These are phyloP conservation scores for Eueremaeus valkanovi DNA, from an alignment of 2,888 invertebrate species.

Conservation along the genomic window DNA sequence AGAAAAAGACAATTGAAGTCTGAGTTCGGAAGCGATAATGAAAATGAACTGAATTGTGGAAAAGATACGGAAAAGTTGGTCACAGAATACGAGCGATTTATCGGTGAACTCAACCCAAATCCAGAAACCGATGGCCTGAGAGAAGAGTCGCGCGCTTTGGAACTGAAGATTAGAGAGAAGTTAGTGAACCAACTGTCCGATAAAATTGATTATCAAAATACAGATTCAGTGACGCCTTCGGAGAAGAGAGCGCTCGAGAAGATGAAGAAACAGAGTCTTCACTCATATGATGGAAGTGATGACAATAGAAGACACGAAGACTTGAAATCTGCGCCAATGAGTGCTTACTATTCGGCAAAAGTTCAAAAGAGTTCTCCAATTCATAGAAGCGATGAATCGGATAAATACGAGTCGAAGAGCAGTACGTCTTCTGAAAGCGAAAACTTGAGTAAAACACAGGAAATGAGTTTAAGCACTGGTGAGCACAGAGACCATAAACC, in stretches of 20 bases:
- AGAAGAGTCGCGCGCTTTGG: neutral
- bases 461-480: neutral
- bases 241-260: slow-evolving; percentile 28
- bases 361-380: neutral
- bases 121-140: neutral
- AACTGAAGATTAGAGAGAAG: neutral
- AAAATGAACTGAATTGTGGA: neutral
- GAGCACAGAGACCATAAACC: neutral
- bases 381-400: neutral
- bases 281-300: slow-evolving; percentile 22
- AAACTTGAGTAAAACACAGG: neutral
- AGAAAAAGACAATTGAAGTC: neutral
- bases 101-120: slow-evolving; percentile 10
- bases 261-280: slow-evolving; percentile 28
- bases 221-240: slow-evolving; percentile 13
- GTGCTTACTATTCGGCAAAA: slow-evolving; percentile 35
- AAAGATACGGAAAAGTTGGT: neutral
- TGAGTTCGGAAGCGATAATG: neutral
- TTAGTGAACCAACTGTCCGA: neutral
- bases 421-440: neutral
- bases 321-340: slow-evolving; percentile 29
- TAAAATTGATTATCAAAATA: slow-evolving; percentile 1
- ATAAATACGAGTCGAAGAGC: neutral
- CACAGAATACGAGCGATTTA: slow-evolving; percentile 29
- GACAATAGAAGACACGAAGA: neutral